Evolutionary conservation across 2,888 invertebrate species (phyloP).

Genomic region (Anthoptus insignis): DNA sequence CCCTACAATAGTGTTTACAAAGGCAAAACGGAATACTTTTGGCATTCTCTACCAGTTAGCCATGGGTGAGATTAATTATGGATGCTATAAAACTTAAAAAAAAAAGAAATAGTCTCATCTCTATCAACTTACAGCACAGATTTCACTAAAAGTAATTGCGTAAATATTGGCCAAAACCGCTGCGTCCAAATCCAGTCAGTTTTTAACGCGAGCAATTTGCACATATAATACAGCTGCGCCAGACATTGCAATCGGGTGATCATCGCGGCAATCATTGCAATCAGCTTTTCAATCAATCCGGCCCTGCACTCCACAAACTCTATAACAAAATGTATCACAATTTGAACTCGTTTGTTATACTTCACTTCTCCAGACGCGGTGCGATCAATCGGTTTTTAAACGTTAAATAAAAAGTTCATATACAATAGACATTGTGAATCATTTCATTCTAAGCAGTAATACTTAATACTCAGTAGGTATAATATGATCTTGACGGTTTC

Average conservation of each 20-base stretch:
- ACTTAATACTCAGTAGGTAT: too few species aligned
- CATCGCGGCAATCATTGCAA: slow-evolving; percentile 68
- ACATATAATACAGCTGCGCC: slow-evolving; percentile 48
- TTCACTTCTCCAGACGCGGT: slow-evolving; percentile 4
- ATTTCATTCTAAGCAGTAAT: too few species aligned
- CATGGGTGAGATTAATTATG: too few species aligned
- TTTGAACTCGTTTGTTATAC: slow-evolving; percentile 11
- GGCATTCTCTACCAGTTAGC: too few species aligned
- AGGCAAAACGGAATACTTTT: too few species aligned
- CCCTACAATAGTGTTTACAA: too few species aligned
- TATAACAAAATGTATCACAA: slow-evolving; percentile 16
- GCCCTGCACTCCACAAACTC: not conserved
- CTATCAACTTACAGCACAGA: not conserved
- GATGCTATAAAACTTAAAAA: too few species aligned
- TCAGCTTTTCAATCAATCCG: slow-evolving; percentile 70
- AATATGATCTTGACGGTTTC: too few species aligned
- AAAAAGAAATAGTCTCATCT: too few species aligned
- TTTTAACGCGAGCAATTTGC: slow-evolving; percentile 34
- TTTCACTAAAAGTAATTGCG: not conserved
- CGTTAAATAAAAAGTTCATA: too few species aligned
- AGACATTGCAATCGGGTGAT: slow-evolving; percentile 56
- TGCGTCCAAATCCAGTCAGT: not conserved
- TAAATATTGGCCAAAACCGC: not conserved
- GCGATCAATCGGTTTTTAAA: not conserved
- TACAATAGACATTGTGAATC: too few species aligned